Conservation (phyloP, 2,113 vertebrate species). For the Gallinago undulata region DNA sequence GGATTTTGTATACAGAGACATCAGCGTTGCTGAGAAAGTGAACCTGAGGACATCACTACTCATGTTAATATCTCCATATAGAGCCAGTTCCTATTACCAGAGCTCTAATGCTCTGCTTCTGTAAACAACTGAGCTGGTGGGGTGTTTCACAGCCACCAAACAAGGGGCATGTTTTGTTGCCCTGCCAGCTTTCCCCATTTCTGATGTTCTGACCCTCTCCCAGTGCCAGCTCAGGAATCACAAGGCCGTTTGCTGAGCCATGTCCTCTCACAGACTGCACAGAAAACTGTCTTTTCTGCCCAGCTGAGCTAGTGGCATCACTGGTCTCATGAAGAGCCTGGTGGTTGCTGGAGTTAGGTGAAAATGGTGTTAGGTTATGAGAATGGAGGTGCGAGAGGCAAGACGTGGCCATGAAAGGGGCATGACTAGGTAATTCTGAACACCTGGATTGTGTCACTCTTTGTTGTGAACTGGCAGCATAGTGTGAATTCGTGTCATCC, state of each 20-base stretch:
- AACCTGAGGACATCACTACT: background rate
- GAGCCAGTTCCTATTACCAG: background rate
- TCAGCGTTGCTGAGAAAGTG: background rate
- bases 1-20: background rate
- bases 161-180: background rate
- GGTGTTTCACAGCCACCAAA: background rate
- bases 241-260: background rate
- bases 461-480: background rate
- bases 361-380: background rate
- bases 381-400: background rate
- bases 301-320: background rate
- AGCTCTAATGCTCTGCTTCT: background rate
- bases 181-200: background rate
- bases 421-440: background rate
- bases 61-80: background rate
- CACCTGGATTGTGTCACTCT: background rate
- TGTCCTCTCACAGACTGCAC: background rate
- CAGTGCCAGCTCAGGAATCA: background rate
- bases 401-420: background rate
- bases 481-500: rapidly evolving
- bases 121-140: background rate
- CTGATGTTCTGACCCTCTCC: background rate
- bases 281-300: background rate
- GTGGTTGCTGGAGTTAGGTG: background rate
- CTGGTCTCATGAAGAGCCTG: background rate